Conservation (phyloP, 2,113 vertebrate genomes). For the Phrynocephalus versicolor region DNA sequence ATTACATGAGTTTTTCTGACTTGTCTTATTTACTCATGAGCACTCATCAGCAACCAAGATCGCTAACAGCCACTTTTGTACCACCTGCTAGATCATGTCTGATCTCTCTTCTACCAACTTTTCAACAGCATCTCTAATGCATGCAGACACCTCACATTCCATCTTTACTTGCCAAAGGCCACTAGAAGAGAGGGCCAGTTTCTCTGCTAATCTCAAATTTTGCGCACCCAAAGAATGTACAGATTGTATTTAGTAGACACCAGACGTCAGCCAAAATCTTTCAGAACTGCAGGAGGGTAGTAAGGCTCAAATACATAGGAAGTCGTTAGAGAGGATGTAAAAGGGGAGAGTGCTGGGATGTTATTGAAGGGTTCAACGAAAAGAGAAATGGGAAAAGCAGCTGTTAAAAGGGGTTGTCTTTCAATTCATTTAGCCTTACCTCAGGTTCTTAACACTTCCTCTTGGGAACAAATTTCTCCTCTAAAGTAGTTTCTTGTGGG, state of each 20-base stretch:
- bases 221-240: background rate
- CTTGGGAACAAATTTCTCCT: slow-evolving; percentile 30
- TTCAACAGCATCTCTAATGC: background rate
- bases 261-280: background rate
- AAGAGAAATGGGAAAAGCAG: slow-evolving; percentile 11
- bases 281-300: background rate
- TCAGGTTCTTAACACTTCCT: slow-evolving; percentile 25
- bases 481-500: slow-evolving; percentile 30
- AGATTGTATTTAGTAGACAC: background rate
- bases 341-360: background rate
- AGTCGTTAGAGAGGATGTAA: slow-evolving; percentile 2
- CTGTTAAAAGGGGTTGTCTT: slow-evolving; percentile 20
- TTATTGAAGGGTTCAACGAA: slow-evolving; percentile 24
- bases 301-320: slow-evolving; percentile 6
- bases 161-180: background rate
- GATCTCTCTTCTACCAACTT: background rate
- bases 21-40: background rate
- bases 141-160: background rate
- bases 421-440: slow-evolving; percentile 39
- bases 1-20: background rate
- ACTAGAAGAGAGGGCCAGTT: background rate
- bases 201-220: background rate
- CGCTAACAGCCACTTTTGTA: background rate
- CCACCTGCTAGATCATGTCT: background rate
- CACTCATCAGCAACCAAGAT: background rate